These are phyloP conservation scores for Oplegnathus fasciatus DNA, from an alignment of 2,113 vertebrate species.

Conservation along the genomic window DNA sequence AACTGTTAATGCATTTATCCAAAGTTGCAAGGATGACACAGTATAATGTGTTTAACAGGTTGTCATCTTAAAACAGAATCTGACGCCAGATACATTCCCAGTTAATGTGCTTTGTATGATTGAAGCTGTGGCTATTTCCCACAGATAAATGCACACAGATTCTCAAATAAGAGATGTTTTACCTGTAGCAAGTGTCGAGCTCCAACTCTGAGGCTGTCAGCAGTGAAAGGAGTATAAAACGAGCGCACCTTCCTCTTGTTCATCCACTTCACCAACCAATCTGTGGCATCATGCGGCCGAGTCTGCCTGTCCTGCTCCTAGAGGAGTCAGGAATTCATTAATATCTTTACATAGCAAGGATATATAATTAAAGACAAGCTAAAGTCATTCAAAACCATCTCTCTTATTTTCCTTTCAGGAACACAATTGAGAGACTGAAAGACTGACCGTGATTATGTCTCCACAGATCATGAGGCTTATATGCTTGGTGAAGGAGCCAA, in stretches of 20 bases:
- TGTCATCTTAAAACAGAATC: not conserved
- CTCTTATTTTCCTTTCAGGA: not conserved
- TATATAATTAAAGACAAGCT: not conserved
- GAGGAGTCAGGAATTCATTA: not conserved
- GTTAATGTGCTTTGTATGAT: not conserved
- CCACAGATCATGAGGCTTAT: slow-evolving; percentile 87
- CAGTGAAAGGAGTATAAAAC: slow-evolving; percentile 79
- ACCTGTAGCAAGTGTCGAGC: slow-evolving; percentile 84
- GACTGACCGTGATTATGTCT: slow-evolving; percentile 81
- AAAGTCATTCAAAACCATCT: not conserved
- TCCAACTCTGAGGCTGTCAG: slow-evolving; percentile 74
- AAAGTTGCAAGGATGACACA: not conserved
- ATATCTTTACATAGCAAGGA: not conserved
- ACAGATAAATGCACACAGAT: not conserved
- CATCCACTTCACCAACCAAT: slow-evolving; percentile 80
- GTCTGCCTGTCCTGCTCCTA: slow-evolving; percentile 66
- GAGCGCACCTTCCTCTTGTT: slow-evolving; percentile 82
- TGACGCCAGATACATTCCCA: not conserved
- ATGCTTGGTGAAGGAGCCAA: slow-evolving; percentile 84
- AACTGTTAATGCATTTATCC: not conserved
- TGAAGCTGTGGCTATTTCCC: not conserved
- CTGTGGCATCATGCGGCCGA: slow-evolving; percentile 13
- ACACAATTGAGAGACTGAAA: not conserved
- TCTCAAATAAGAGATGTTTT: not conserved
- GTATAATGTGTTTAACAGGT: not conserved